Evolutionary conservation across 1,140 invertebrate species (phyloP).

Genomic region (Spodoptera frugiperda): DNA sequence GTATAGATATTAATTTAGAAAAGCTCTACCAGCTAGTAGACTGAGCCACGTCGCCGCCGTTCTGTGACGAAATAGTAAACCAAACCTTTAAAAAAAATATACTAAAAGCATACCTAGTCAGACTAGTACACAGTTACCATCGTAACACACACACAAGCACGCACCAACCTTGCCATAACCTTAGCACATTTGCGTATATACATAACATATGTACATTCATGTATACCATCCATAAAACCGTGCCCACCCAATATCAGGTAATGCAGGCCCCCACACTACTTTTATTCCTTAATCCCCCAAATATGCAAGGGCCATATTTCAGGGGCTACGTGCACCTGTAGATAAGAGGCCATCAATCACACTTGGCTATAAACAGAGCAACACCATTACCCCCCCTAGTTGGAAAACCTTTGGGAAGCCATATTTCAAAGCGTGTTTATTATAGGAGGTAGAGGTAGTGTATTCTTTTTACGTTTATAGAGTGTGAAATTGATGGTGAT

Average conservation of each 20-base stretch:
- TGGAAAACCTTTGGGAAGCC: constrained; percentile 52
- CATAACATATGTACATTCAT: no score
- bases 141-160: no score
- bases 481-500: constrained; percentile 19
- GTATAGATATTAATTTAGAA: no score
- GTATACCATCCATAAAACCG: constrained; percentile 13
- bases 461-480: constrained; percentile 8
- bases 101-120: no score
- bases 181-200: not conserved
- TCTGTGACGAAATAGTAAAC: no score
- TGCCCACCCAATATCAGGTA: constrained; percentile 17
- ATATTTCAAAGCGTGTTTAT: constrained; percentile 65
- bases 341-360: constrained; percentile 80
- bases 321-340: constrained; percentile 63
- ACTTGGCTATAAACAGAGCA: constrained; percentile 72
- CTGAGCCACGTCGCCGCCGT: no score
- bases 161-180: not conserved
- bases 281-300: constrained; percentile 59
- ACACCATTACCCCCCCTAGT: constrained; percentile 43
- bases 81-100: no score
- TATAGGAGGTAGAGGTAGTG: constrained; percentile 7
- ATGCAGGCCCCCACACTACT: constrained; percentile 27
- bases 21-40: no score
- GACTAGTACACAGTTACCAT: no score
- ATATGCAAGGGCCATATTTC: constrained; percentile 71